Evolutionary conservation across 2,888 invertebrate species (phyloP).

Genomic region (Dichetophora obliterata): DNA sequence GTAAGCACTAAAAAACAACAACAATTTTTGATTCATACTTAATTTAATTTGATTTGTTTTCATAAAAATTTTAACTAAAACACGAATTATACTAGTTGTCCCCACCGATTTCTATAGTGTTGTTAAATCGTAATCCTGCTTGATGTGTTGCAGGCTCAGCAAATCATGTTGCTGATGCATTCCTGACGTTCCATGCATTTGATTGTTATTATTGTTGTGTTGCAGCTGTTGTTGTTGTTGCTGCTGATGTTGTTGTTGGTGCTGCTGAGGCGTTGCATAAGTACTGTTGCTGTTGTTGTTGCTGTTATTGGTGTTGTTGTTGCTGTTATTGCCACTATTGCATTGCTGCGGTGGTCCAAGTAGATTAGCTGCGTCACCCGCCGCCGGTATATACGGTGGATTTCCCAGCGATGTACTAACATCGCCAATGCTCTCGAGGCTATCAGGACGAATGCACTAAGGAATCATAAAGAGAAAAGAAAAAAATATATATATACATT

Average conservation of each 20-base stretch:
- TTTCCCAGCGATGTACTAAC: conserved; percentile 68
- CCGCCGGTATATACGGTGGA: conserved; percentile 68
- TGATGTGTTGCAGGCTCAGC: conserved; percentile 74
- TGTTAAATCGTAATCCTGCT: conserved; percentile 90
- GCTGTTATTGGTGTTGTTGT: conserved; percentile 58
- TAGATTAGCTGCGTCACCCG: conserved; percentile 60
- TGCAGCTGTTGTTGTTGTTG: conserved; percentile 47
- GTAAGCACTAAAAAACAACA: conserved; percentile 5
- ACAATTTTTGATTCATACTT: neutral
- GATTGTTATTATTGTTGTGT: conserved; percentile 69
- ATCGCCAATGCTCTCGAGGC: conserved; percentile 77
- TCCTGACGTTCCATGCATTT: conserved; percentile 51
- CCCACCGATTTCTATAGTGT: conserved; percentile 73
- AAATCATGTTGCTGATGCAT: conserved; percentile 60
- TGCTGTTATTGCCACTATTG: conserved; percentile 69
- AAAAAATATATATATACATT: neutral
- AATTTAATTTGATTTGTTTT: neutral
- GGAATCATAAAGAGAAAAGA: conserved; percentile 18
- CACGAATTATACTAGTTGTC: neutral
- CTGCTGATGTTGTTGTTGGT: conserved; percentile 47
- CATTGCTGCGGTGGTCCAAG: conserved; percentile 60
- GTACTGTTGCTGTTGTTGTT: conserved; percentile 63
- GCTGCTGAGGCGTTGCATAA: conserved; percentile 61
- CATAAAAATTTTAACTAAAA: conserved; percentile 17
- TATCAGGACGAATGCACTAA: conserved; percentile 73